Evolutionary conservation across 2,113 vertebrate genomes (phyloP).

Genomic region (Periophthalmus modestus): DNA sequence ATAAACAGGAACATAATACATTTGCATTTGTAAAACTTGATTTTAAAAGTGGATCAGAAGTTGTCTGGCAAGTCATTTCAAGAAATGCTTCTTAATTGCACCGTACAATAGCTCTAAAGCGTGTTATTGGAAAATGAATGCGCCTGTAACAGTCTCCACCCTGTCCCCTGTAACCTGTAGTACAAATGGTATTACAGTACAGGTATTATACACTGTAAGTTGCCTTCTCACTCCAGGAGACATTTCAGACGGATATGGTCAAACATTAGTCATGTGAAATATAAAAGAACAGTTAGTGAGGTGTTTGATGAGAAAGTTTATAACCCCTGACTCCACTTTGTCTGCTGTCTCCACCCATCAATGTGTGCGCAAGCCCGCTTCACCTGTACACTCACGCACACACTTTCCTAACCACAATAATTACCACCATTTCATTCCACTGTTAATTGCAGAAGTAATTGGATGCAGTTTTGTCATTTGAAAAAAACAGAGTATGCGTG

Average conservation of each 20-base stretch:
- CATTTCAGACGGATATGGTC: conserved; percentile 15
- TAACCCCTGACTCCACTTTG: conserved; percentile 68
- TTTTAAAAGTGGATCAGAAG: background rate
- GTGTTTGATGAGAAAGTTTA: conserved; percentile 61
- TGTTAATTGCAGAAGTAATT: background rate
- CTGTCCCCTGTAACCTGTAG: background rate
- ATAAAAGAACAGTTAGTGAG: conserved; percentile 34
- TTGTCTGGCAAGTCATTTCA: background rate
- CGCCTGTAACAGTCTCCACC: background rate
- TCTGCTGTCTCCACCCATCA: conserved; percentile 68
- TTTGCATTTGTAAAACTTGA: too few species aligned
- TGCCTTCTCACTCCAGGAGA: background rate
- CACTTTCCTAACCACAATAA: conserved; percentile 8
- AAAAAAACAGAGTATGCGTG: background rate
- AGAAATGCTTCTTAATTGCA: background rate
- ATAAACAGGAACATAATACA: too few species aligned
- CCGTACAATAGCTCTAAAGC: background rate
- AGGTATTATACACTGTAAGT: background rate
- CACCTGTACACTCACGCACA: conserved; percentile 46
- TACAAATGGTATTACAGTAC: background rate
- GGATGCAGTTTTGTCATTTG: background rate
- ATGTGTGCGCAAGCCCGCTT: conserved; percentile 55
- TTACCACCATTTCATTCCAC: background rate
- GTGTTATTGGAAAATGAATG: background rate
- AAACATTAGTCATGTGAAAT: conserved; percentile 52